A percentile compares a stretch with the other conserved stretches of the same genome.
Conservation (phyloP, 2,797 vertebrate genomes). For the Paramormyrops hopkinsi region DNA sequence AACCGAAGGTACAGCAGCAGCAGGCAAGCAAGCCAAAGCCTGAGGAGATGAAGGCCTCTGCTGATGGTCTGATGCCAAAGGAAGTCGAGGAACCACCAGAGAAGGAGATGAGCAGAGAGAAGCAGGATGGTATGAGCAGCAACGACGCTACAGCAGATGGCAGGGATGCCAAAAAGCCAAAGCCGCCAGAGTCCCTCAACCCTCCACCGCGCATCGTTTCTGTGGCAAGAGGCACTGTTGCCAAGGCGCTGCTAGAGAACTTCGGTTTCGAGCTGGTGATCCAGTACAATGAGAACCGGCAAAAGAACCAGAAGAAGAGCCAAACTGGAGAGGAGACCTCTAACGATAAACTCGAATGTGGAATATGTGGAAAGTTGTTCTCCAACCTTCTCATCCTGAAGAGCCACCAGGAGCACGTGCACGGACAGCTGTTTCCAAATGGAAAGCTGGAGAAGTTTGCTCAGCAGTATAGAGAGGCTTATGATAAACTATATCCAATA, state of each 20-base stretch:
- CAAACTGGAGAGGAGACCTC: constrained; percentile 75
- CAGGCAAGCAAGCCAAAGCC: constrained; percentile 76
- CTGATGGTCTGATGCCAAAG: constrained; percentile 77
- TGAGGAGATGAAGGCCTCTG: constrained; percentile 63
- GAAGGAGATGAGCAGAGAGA: constrained; percentile 80
- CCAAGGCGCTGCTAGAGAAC: constrained; percentile 93
- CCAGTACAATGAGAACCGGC: constrained; percentile 97
- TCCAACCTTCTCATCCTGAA: constrained; percentile 98
- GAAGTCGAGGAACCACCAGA: constrained; percentile 81
- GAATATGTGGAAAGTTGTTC: constrained; percentile 89
- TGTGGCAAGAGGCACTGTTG: constrained; percentile 92
- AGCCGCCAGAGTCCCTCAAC: constrained; percentile 76
- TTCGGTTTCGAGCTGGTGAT: constrained; percentile 98
- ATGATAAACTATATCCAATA: constrained; percentile 97
- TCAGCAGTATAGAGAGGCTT: constrained; percentile 92
- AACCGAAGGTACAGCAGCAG: constrained; percentile 62
- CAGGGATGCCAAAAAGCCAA: constrained; percentile 84
- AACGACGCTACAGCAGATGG: constrained; percentile 74
- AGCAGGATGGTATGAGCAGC: constrained; percentile 75
- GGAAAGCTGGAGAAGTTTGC: constrained; percentile 93
- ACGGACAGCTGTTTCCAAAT: constrained; percentile 92
- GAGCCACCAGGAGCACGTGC: constrained; percentile 97
- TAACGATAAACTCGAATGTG: constrained; percentile 89
- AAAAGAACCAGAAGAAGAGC: constrained; percentile 90
- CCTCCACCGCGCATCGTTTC: constrained; percentile 94